Evolutionary conservation across 2,797 vertebrate species (phyloP).

Genomic region (Prunella strophiata): DNA sequence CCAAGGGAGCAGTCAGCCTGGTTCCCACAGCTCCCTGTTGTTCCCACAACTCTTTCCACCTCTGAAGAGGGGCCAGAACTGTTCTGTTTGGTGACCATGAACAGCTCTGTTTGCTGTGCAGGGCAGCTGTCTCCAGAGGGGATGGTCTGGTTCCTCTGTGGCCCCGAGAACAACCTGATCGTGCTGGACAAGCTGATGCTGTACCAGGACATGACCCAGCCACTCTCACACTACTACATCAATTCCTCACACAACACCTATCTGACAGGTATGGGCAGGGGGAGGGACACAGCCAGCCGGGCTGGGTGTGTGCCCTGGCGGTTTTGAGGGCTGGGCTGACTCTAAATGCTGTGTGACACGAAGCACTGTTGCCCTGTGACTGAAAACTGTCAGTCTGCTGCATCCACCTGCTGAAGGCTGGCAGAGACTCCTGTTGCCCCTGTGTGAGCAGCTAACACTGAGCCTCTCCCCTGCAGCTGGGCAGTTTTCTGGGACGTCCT

Average conservation of each 20-base stretch:
- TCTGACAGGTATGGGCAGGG: conserved; percentile 85
- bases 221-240: conserved; percentile 93
- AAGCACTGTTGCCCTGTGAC: background rate
- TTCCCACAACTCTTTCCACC: background rate
- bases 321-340: background rate
- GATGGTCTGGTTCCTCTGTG: conserved; percentile 90
- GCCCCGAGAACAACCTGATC: conserved; percentile 90
- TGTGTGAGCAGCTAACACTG: rapidly evolving
- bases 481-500: conserved; percentile 95
- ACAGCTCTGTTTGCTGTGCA: conserved; percentile 45
- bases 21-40: background rate
- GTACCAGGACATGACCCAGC: conserved; percentile 93
- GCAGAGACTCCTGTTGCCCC: background rate
- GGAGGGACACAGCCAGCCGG: rapidly evolving
- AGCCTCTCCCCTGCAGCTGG: conserved; percentile 80
- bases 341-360: background rate
- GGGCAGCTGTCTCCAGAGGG: conserved; percentile 94
- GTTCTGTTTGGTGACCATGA: rapidly evolving
- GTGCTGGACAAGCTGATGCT: conserved; percentile 86
- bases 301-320: background rate
- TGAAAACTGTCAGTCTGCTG: background rate
- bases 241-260: conserved; percentile 99
- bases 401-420: background rate
- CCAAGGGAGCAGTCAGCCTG: background rate
- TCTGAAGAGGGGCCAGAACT: background rate